A percentile compares a stretch with the other conserved stretches of the same genome.
These are phyloP conservation scores for Gnatocerus cornutus DNA, from an alignment of 2,888 invertebrate species.

Conservation along the genomic window DNA sequence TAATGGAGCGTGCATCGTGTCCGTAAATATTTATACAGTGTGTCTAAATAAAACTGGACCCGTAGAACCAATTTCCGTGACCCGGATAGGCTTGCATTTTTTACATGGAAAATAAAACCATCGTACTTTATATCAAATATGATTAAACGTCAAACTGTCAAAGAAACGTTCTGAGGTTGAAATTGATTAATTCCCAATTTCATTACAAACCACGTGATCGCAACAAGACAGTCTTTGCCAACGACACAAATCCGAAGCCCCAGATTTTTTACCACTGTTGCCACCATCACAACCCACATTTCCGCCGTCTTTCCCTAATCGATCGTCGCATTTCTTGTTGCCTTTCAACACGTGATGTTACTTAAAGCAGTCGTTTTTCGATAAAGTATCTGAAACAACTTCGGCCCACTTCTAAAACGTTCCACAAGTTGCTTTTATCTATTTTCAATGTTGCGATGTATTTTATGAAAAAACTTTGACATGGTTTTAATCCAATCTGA, in stretches of 20 bases:
- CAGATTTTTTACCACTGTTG: too few species aligned
- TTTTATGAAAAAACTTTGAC: conserved; percentile 24
- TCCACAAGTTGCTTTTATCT: conserved; percentile 34
- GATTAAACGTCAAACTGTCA: too few species aligned
- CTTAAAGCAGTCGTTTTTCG: conserved; percentile 21
- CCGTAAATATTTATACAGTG: conserved; percentile 27
- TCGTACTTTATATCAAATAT: too few species aligned
- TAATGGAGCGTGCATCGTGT: conserved; percentile 15
- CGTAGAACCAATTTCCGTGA: conserved; percentile 7
- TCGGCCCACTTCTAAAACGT: background rate
- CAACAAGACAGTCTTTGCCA: too few species aligned
- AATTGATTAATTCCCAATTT: too few species aligned
- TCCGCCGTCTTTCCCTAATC: background rate
- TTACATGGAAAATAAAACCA: too few species aligned
- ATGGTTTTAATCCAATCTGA: background rate
- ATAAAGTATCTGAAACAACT: conserved; percentile 2
- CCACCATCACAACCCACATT: too few species aligned
- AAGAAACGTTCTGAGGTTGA: too few species aligned
- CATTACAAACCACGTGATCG: too few species aligned
- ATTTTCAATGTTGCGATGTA: conserved; percentile 1
- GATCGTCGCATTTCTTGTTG: conserved; percentile 8
- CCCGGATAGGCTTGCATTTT: too few species aligned
- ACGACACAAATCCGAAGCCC: too few species aligned
- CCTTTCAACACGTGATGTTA: conserved; percentile 16
- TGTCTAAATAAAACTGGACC: conserved; percentile 9